A percentile compares a stretch with the other conserved stretches of the same genome.
These are phyloP conservation scores for Melinaea marsaeus DNA, from an alignment of 2,888 invertebrate genomes.

Conservation along the genomic window DNA sequence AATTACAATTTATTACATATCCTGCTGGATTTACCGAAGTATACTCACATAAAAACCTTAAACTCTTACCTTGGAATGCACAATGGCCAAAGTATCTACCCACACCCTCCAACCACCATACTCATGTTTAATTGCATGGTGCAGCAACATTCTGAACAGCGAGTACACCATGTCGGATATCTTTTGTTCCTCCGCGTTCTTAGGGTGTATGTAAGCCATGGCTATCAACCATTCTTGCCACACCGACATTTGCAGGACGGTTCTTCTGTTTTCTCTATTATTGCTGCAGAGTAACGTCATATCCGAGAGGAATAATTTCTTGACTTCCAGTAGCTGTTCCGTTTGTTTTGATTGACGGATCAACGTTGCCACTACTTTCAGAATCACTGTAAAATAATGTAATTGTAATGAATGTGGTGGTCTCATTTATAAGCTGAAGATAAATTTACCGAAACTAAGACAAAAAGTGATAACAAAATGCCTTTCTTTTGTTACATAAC, in stretches of 20 bases:
- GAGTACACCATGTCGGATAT: constrained; percentile 99
- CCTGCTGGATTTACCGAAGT: too few relatives aligned
- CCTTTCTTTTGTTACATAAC: too few relatives aligned
- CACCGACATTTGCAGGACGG: constrained; percentile 99
- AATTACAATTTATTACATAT: too few relatives aligned
- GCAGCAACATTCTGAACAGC: constrained; percentile 96
- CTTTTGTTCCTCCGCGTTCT: constrained; percentile 95
- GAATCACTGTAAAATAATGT: constrained; percentile 83
- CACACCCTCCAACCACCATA: constrained; percentile 99
- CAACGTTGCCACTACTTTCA: constrained; percentile 98
- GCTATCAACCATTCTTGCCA: constrained; percentile 99
- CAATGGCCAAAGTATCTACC: constrained; percentile 99
- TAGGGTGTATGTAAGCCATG: constrained; percentile 98
- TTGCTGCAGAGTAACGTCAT: constrained; percentile 99
- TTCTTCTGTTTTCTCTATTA: constrained; percentile 97
- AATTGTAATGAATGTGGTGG: constrained; percentile 28
- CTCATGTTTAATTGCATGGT: constrained; percentile 99
- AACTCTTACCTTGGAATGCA: constrained; percentile 93
- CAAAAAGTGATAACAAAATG: too few relatives aligned
- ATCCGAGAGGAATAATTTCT: constrained; percentile 97
- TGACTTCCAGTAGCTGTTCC: constrained; percentile 93
- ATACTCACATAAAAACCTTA: too few relatives aligned
- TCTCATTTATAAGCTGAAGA: too few relatives aligned
- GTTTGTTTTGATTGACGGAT: constrained; percentile 97
- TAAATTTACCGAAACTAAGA: too few relatives aligned